phyloP scores from a whole-genome alignment of 2,797 vertebrate species.

The Melanotaenia maccullochi region DNA sequence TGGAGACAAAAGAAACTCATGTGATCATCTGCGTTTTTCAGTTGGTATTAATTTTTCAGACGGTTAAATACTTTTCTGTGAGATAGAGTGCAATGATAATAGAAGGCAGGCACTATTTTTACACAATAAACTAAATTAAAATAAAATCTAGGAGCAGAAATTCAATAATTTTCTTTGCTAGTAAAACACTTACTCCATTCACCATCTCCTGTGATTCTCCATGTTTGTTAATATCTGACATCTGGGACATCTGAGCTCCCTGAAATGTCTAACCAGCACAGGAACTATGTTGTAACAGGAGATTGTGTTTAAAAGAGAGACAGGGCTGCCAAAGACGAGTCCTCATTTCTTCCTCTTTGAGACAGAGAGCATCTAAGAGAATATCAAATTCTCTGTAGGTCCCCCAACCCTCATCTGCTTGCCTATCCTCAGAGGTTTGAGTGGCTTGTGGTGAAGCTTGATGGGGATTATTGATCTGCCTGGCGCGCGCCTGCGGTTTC shows the following conservation, averaged over 20 bases:
- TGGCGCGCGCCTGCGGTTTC: slow-evolving; percentile 83
- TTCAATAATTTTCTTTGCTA: background rate
- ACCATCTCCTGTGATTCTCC: background rate
- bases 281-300: slow-evolving; percentile 64
- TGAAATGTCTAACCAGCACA: slow-evolving; percentile 67
- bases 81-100: background rate
- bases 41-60: background rate
- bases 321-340: slow-evolving; percentile 62
- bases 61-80: too few relatives aligned
- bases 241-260: slow-evolving; percentile 47
- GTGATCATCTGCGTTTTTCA: background rate
- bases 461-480: slow-evolving; percentile 84
- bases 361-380: slow-evolving; percentile 60
- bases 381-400: slow-evolving; percentile 69
- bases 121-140: background rate
- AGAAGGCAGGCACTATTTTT: background rate
- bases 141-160: background rate
- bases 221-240: slow-evolving; percentile 14
- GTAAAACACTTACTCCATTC: background rate
- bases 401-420: slow-evolving; percentile 46
- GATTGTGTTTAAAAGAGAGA: slow-evolving; percentile 71
- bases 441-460: slow-evolving; percentile 81
- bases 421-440: slow-evolving; percentile 72
- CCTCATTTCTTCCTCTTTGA: slow-evolving; percentile 61
- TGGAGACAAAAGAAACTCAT: background rate